These are phyloP conservation scores for Sinonovacula constricta DNA, from an alignment of 1,140 invertebrate species.

Conservation along the genomic window DNA sequence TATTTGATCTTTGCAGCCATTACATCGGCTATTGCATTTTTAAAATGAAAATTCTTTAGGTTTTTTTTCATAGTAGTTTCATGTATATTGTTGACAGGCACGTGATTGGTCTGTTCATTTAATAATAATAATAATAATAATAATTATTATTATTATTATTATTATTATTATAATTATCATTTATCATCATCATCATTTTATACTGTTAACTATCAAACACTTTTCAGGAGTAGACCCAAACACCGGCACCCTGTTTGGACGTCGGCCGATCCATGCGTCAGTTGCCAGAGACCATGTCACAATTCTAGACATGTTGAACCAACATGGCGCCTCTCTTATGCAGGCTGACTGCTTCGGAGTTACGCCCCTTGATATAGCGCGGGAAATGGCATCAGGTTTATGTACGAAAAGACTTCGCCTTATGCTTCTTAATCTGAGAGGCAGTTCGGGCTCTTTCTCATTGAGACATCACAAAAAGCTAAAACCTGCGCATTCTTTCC, in stretches of 20 bases:
- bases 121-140: not conserved
- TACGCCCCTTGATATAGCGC: slow-evolving; percentile 54
- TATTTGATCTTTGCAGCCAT: too few relatives aligned
- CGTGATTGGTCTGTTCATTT: not conserved
- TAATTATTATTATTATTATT: not conserved
- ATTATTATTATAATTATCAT: too few relatives aligned
- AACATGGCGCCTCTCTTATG: slow-evolving; percentile 49
- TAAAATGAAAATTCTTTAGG: too few relatives aligned
- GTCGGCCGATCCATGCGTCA: slow-evolving; percentile 65
- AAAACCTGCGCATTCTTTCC: too few relatives aligned
- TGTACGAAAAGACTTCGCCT: slow-evolving; percentile 62
- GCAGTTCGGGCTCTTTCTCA: slow-evolving; percentile 18
- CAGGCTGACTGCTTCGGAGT: slow-evolving; percentile 56
- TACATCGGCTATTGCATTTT: too few relatives aligned
- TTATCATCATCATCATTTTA: not conserved
- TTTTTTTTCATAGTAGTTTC: too few relatives aligned
- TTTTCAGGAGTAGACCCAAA: slow-evolving; percentile 63
- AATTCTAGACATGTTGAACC: slow-evolving; percentile 59
- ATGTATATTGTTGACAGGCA: too few relatives aligned
- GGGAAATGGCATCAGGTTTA: slow-evolving; percentile 47
- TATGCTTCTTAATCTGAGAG: slow-evolving; percentile 59
- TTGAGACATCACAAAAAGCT: too few relatives aligned
- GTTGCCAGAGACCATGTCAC: slow-evolving; percentile 58
- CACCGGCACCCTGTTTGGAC: slow-evolving; percentile 56
- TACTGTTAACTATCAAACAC: not conserved